Base-by-base conservation (phyloP, 1,140 invertebrate species). In the Patella vulgata region DNA sequence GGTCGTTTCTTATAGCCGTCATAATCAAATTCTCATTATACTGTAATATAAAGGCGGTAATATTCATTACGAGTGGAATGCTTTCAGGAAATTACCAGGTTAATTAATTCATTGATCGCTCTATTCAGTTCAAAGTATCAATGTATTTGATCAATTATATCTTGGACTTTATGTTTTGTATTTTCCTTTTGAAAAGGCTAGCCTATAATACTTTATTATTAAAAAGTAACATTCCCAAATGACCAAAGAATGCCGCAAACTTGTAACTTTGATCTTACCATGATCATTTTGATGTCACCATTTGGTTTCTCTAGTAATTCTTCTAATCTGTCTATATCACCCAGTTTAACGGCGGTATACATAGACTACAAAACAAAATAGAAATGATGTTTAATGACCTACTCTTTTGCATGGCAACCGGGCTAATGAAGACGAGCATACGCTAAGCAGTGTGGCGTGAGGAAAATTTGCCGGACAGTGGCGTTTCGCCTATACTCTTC, bases 1-100 rank as follows among this genome's bases (percentile, higher is more conserved):
- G 71, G 25, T 51, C 62, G 21, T 63, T 27, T 54, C 74, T 58
- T 30, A 83, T 77, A 1, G 81, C 80, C n/a, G 67, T 59, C 79
- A 81, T 79, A 23, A 83, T 55, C 47, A 83, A 57, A 57, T 81
- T 82, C 62, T 83, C 80, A n/a, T 70, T 54, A 57, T 67, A 83
- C 79, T 83, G 54, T 23, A 70, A 36, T 5, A 36, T 5, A 36
- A 36, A 36, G n/a, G n/a, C n/a, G n/a, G n/a, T n/a, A n/a, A n/a
- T n/a, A n/a, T n/a, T n/a, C n/a, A n/a, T n/a, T n/a, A n/a, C n/a
- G n/a, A n/a, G n/a, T n/a, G n/a, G n/a, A n/a, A n/a, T n/a, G n/a
- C n/a, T n/a, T n/a, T n/a, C n/a, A n/a, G n/a, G n/a, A n/a, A n/a
- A n/a, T n/a, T n/a, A n/a, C n/a, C n/a, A n/a, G n/a, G n/a, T n/a